Conservation (phyloP, 2,113 vertebrate species). For the Aspiorhynchus laticeps region DNA sequence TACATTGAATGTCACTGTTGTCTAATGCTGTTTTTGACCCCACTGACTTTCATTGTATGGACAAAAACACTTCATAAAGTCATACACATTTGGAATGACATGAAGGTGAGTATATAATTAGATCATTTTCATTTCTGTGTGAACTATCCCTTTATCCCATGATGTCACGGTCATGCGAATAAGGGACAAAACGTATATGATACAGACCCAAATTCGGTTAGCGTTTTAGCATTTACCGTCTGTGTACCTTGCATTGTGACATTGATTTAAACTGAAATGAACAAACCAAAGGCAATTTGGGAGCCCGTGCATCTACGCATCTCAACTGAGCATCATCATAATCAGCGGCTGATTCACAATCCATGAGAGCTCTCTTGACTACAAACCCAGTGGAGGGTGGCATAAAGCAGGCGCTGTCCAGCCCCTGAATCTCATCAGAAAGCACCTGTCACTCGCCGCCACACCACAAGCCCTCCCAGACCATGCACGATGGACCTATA, state of each 20-base stretch:
- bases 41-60: not conserved
- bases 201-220: not conserved
- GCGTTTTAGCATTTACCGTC: not conserved
- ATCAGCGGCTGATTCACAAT: not conserved
- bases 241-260: not conserved
- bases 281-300: not conserved
- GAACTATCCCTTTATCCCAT: too few species aligned
- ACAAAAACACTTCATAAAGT: not conserved
- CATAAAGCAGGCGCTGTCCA: slow-evolving; percentile 40
- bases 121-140: not conserved
- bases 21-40: too few species aligned
- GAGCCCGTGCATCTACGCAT: not conserved
- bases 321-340: not conserved
- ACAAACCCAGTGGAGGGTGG: not conserved
- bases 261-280: not conserved
- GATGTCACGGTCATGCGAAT: not conserved
- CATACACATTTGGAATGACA: too few species aligned
- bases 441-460: slow-evolving; percentile 64
- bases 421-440: slow-evolving; percentile 60
- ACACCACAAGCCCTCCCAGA: slow-evolving; percentile 52
- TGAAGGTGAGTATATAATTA: too few species aligned
- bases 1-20: not conserved
- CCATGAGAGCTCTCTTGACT: not conserved
- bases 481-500: slow-evolving; percentile 50
- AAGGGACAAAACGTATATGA: not conserved